These are phyloP conservation scores for Girardia tigrina DNA, from an alignment of 2,888 invertebrate genomes.

Conservation along the genomic window DNA sequence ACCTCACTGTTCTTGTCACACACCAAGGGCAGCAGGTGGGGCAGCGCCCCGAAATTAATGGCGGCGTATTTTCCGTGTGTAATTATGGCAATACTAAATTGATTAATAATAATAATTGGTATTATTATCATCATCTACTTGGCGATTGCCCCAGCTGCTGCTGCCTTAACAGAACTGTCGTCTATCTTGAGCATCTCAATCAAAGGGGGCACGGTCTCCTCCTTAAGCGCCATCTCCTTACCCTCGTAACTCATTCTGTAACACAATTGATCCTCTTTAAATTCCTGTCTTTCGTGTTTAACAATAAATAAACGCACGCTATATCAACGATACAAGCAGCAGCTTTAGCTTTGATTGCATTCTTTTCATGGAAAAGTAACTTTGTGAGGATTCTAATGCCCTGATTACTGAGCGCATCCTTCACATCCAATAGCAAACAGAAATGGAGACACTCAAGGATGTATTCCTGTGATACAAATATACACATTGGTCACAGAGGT, in stretches of 20 bases:
- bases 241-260: slow-evolving; percentile 47
- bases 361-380: slow-evolving; percentile 42
- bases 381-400: slow-evolving; percentile 46
- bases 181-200: slow-evolving; percentile 44
- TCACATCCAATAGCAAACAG: slow-evolving; percentile 47
- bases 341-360: slow-evolving; percentile 44
- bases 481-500: too few relatives aligned
- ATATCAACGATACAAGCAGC: slow-evolving; percentile 50
- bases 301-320: slow-evolving; percentile 40
- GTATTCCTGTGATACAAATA: slow-evolving; percentile 42
- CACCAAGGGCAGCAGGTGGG: slow-evolving; percentile 44
- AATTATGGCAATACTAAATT: slow-evolving; percentile 47
- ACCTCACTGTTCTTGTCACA: slow-evolving; percentile 48
- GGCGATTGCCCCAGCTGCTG: slow-evolving; percentile 44
- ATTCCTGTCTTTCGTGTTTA: background rate
- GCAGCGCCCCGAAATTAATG: slow-evolving; percentile 44
- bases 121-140: background rate
- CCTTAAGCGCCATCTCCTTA: slow-evolving; percentile 48
- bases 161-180: slow-evolving; percentile 44
- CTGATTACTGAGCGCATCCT: slow-evolving; percentile 43
- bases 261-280: slow-evolving; percentile 31
- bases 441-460: slow-evolving; percentile 50
- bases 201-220: slow-evolving; percentile 43
- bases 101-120: slow-evolving; percentile 26
- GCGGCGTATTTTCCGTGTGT: slow-evolving; percentile 51